Evolutionary conservation across 2,797 vertebrate genomes (phyloP).

Genomic region (Hemibagrus guttatus): DNA sequence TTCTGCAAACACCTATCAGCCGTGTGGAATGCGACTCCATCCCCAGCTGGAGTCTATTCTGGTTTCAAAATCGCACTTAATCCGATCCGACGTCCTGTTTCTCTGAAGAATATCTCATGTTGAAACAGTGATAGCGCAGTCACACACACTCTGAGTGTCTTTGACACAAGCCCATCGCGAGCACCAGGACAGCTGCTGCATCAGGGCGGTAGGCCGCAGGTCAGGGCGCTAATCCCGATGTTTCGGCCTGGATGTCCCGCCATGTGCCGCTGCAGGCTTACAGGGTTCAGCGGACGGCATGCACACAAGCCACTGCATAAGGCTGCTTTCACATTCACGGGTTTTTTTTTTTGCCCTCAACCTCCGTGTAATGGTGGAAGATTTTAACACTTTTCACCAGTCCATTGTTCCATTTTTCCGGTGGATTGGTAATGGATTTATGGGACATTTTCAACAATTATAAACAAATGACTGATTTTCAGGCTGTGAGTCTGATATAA

Average conservation of each 20-base stretch:
- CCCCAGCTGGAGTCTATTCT: slow-evolving; percentile 37
- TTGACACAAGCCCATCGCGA: slow-evolving; percentile 17
- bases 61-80: slow-evolving; percentile 23
- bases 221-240: slow-evolving; percentile 31
- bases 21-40: slow-evolving; percentile 26
- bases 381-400: neutral
- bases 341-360: neutral
- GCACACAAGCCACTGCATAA: neutral
- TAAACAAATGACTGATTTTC: no score
- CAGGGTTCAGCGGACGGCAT: neutral
- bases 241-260: slow-evolving; percentile 23
- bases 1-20: slow-evolving; percentile 22
- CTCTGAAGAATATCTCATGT: slow-evolving; percentile 37
- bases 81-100: slow-evolving; percentile 26
- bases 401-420: no score
- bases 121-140: slow-evolving; percentile 44
- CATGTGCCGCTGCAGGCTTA: slow-evolving; percentile 6
- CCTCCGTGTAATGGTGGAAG: neutral
- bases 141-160: slow-evolving; percentile 28
- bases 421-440: no score
- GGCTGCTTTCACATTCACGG: neutral
- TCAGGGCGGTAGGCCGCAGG: no score
- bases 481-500: no score
- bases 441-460: no score
- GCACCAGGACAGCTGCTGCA: slow-evolving; percentile 45